Base-by-base conservation (phyloP, 2,797 vertebrate species). In the Liparis tanakae region DNA sequence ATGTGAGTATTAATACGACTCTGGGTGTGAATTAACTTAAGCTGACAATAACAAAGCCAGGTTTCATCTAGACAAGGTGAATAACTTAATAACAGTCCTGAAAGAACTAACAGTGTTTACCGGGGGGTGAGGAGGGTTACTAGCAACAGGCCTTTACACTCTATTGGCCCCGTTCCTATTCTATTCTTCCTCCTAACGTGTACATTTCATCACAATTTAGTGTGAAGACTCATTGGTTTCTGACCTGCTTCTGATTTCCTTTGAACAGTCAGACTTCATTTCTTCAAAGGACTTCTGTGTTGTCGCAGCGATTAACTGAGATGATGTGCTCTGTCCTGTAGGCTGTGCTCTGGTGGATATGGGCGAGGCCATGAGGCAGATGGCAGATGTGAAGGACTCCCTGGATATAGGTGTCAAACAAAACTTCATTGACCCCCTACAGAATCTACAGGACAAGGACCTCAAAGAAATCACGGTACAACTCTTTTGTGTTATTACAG, bases 381-480 rank as follows among this genome's bases (percentile, higher is more conserved):
- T 98, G 97, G 96, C 95, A 0, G 97, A 98, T 22, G 95, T 98
- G 83, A 99, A 98, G 76, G 97, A 98, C 62, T 95, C 96, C 0
- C 94, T 99, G 58, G 97, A 98, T 90, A 98, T 98, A 82, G 95
- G 88, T 0, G 96, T 99, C 79, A 99, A 98, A 86, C 96, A 98
- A 82, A 98, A 97, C 82, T 98, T 98, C 80, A 95, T 98, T 44
- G 97, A 98, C 78, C 97, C 97, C 0, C 91, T 99, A 63, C 97
- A 98, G 89, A 93, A 93, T 65, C 70, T 98, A 50, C 97, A 99
- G 82, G 97, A 99, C 79, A 98, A 98, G 90, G 97, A 99, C 86
- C 93, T 99, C 56, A 98, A 95, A 88, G 97, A 99, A 92, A 98
- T 99, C 83, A 95, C 90, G 94, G 97, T 99, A 83, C 67, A 46